phyloP scores from a whole-genome alignment of 2,888 invertebrate genomes.

The Synanthedon vespiformis region DNA sequence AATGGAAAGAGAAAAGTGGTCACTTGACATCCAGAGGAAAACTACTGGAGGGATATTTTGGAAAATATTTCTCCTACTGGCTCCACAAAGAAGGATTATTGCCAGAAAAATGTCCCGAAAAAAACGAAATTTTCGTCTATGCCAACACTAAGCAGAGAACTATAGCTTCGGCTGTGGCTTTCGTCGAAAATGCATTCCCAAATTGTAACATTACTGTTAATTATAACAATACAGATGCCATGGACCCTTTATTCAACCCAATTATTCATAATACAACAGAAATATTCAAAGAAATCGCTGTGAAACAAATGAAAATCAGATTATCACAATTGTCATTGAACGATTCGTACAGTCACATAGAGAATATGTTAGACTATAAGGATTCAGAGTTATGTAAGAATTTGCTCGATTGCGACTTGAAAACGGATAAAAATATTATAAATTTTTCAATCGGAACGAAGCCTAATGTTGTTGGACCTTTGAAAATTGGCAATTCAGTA shows the following conservation, averaged over 20 bases:
- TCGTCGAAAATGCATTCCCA: constrained; percentile 39
- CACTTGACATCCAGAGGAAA: constrained; percentile 41
- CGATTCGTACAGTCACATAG: constrained; percentile 27
- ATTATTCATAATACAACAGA: constrained; percentile 38
- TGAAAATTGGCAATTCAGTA: constrained; percentile 47
- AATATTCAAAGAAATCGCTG: constrained; percentile 26
- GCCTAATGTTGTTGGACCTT: constrained; percentile 40
- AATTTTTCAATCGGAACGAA: constrained; percentile 25
- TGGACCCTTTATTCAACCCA: constrained; percentile 44
- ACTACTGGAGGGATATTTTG: constrained; percentile 44
- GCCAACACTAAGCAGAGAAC: constrained; percentile 48
- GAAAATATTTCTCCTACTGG: constrained; percentile 32
- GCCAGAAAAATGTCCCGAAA: constrained; percentile 24
- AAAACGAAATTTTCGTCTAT: constrained; percentile 40
- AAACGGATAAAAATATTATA: constrained; percentile 26
- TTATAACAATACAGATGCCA: constrained; percentile 15
- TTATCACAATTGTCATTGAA: constrained; percentile 31
- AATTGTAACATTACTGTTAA: constrained; percentile 40
- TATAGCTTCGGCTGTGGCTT: constrained; percentile 39
- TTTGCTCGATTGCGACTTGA: constrained; percentile 35
- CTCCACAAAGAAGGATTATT: constrained; percentile 27
- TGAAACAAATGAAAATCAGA: constrained; percentile 29
- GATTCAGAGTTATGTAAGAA: constrained; percentile 35
- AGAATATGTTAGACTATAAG: constrained; percentile 38
- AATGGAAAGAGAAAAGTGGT: constrained; percentile 37